These are phyloP conservation scores for Ictalurus furcatus DNA, from an alignment of 2,113 vertebrate species.

Conservation along the genomic window DNA sequence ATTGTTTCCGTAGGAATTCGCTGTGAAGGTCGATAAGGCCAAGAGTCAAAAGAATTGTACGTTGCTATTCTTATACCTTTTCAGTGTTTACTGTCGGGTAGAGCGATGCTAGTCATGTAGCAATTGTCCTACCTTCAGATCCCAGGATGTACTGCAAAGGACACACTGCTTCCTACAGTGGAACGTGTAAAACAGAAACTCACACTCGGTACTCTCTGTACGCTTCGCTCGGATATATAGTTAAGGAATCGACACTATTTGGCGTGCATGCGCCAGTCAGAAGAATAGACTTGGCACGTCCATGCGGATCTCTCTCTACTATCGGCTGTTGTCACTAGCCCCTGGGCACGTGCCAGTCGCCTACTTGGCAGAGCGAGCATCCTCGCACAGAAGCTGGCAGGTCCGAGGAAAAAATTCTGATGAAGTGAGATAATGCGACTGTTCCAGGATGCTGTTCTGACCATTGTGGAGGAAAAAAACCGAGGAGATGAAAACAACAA, in stretches of 20 bases:
- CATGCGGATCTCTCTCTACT: constrained; percentile 70
- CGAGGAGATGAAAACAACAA: constrained; percentile 21
- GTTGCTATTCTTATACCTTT: constrained; percentile 5
- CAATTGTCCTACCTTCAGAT: constrained; percentile 15
- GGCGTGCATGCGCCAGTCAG: constrained; percentile 60
- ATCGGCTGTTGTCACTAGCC: constrained; percentile 78
- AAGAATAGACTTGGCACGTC: constrained; percentile 74
- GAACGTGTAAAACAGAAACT: background rate
- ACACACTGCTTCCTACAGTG: background rate
- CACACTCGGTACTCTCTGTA: background rate
- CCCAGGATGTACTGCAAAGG: constrained; percentile 11
- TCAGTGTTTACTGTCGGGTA: constrained; percentile 18
- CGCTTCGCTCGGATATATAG: constrained; percentile 36
- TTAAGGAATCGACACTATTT: constrained; percentile 65
- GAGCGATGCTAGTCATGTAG: background rate
- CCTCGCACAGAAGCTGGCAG: constrained; percentile 77
- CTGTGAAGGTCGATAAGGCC: constrained; percentile 56
- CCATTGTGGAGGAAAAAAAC: constrained; percentile 53
- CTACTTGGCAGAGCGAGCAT: constrained; percentile 77
- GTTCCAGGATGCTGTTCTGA: constrained; percentile 65
- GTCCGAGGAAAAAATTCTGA: constrained; percentile 74
- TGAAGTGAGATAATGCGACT: constrained; percentile 72
- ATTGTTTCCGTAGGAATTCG: constrained; percentile 71
- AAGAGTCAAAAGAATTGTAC: constrained; percentile 27
- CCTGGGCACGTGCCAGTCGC: constrained; percentile 75